Base-by-base conservation (phyloP, 2,888 invertebrate genomes). In the Orchesella flavescens region DNA sequence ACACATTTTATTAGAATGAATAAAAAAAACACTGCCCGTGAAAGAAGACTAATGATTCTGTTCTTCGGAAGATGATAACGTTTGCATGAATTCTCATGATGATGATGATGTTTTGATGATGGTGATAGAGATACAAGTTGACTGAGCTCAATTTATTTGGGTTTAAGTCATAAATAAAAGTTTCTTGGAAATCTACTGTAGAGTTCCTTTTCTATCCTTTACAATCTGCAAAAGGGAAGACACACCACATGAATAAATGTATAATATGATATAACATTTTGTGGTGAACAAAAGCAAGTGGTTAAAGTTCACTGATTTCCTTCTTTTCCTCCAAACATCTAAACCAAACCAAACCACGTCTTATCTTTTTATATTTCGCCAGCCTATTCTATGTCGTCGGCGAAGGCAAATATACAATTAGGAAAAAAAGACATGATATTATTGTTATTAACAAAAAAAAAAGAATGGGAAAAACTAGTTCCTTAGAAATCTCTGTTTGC, bases 41-140 rank as follows among this genome's bases (percentile, higher is more conserved):
- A 21, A 76, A 65, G 53, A 57, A 79, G 69, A 65, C 79, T 79
- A 71, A 79, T 79, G 79, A 72, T 49, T 72, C 69, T 68, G 24
- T 68, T 77, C 17, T 63, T 49, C 9, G 19, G 43, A 79, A 19
- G 79, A 72, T 77, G 77, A 69, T 77, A 69, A 17, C 66, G 66
- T 66, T 65, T 44, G 77, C 68, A 69, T 77, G 59, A 77, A 59
- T 59, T 46, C 57, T 23, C 46, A 59, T 66, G 1, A 55, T 19
- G 53, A 76, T 66, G 55, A 66, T n/a, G 17, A 46, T 19, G 46
- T 4, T 15, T 5, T 34, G 10, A 19, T 13, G 73, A 44, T 66
- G 66, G 53, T 43, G 57, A 68, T 43, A 23, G 49, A 13, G 77
- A 77, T 77, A 49, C 24, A 65, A 43, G 19, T 13, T 76, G 76